phyloP scores from a whole-genome alignment of 2,888 invertebrate genomes.

The Halictus ligatus region DNA sequence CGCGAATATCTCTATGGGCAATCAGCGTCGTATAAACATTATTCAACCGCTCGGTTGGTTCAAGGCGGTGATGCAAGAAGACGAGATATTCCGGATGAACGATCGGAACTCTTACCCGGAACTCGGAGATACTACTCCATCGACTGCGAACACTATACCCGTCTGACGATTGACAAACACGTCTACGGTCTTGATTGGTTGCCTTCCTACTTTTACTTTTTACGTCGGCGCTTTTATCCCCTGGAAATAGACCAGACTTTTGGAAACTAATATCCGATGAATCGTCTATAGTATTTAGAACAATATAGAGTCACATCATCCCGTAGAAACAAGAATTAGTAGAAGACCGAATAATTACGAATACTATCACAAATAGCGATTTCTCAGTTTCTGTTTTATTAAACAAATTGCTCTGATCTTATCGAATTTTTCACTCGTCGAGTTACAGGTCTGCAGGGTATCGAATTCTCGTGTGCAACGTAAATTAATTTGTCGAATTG shows the following conservation, averaged over 20 bases:
- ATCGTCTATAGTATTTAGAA: too few species aligned
- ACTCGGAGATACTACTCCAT: constrained; percentile 52
- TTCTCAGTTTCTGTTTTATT: too few species aligned
- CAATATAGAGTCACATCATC: too few species aligned
- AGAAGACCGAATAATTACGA: too few species aligned
- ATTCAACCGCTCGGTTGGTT: constrained; percentile 41
- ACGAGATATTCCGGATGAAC: constrained; percentile 67
- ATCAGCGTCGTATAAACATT: constrained; percentile 69
- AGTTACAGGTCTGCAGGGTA: not conserved
- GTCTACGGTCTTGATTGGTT: not conserved
- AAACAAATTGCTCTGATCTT: too few species aligned
- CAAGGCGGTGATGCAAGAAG: constrained; percentile 61
- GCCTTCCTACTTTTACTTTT: not conserved
- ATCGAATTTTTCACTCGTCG: too few species aligned
- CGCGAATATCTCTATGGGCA: constrained; percentile 53
- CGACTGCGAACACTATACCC: constrained; percentile 6
- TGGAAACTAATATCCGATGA: not conserved
- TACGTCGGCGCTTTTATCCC: not conserved
- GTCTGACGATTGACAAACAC: not conserved
- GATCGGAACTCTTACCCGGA: constrained; percentile 40
- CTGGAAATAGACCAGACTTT: not conserved
- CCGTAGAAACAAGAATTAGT: too few species aligned
- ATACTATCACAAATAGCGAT: too few species aligned
- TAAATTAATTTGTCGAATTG: not conserved
- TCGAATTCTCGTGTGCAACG: not conserved